Evolutionary conservation across 2,797 vertebrate genomes (phyloP), one percentile per base, ranked within the genome.

Genomic region (Mustela erminea): DNA sequence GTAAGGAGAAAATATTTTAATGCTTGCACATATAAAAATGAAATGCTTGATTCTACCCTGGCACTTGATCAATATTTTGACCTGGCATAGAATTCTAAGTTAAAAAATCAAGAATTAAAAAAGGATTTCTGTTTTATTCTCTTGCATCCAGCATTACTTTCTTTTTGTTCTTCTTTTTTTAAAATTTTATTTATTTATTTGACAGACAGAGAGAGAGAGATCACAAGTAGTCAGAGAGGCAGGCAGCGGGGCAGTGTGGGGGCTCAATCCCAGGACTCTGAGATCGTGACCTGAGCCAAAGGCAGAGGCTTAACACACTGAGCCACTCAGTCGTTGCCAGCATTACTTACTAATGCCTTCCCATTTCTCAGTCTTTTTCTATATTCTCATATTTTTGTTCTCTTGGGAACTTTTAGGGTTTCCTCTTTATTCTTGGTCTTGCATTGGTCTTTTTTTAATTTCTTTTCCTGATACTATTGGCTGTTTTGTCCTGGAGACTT

Each of bases 231-330:
- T 5, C 15, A 52, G 52, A 18, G 52, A 52, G 52, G 52, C 17
- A 0, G 15, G 52, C 5, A 0, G 52, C 1, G 1, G 52, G 52
- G 17, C 2, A 2, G 17, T 17, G 17, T 52, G 52, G 5, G 52
- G 15, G 52, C 5, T 52, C 4, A 1, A 52, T 52, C 17, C 17
- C 52, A 52, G 49, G 49, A 52, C 49, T 4, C 14, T 17, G 4
- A 52, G 49, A 52, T 52, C 49, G 52, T 5, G 15, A 52, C 49
- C 49, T 52, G 49, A 52, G 49, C 49, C 0, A 0, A 52, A 52
- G 49, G 14, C 15, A 52, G 49, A 52, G 49, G 49, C 49, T 52
- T 52, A 52, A 17, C 49, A 5, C 49, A 52, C 4, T 52, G 49
- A 17, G 17, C 52, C 52, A 54, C 52, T 5, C 52, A 54, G 52